Base-by-base conservation (phyloP, 2,797 vertebrate species). In the Mormyrops attenuatus region DNA sequence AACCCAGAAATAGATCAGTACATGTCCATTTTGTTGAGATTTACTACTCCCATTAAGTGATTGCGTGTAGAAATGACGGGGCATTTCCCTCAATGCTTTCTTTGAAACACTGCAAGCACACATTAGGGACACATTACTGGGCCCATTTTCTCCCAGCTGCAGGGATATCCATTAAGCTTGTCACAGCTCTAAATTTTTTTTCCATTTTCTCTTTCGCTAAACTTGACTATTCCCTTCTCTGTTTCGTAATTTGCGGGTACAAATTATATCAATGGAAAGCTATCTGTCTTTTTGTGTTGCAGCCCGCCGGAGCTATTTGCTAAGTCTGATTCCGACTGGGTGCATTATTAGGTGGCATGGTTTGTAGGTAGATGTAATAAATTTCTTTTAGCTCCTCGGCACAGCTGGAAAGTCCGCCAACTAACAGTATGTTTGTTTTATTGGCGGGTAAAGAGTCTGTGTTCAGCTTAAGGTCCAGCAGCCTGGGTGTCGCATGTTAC, bases 31-130 rank as follows among this genome's bases (percentile, higher is more conserved):
- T 97, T 94, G 77, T 95, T 95, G 96, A 97, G 97, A 97, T 97
- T 96, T 96, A 96, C 96, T 90, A 93, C 92, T 94, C 96, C 96
- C 97, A 97, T 99, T 98, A 98, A 98, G 97, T 97, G 97, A 99
- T 98, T 98, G 97, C 97, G 97, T 95, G 96, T 94, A 95, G 95
- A 97, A 98, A 97, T 96, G 96, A 94, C 95, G 94, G 95, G 94
- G 94, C 95, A 95, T 96, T 96, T 96, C 95, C 95, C 94, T 95
- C 97, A 96, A 97, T 97, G 97, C 95, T 95, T 96, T 96, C 93
- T 94, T 94, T 96, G 96, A 96, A 97, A 96, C 95, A 95, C 95
- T 95, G 95, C 95, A 95, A 95, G 94, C 93, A 94, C 93, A 96
- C 96, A 96, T 96, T 96, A 96, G 95, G 93, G 94, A 94, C 91